Conservation (phyloP, 2,113 vertebrate species). For the Mobula birostris region DNA sequence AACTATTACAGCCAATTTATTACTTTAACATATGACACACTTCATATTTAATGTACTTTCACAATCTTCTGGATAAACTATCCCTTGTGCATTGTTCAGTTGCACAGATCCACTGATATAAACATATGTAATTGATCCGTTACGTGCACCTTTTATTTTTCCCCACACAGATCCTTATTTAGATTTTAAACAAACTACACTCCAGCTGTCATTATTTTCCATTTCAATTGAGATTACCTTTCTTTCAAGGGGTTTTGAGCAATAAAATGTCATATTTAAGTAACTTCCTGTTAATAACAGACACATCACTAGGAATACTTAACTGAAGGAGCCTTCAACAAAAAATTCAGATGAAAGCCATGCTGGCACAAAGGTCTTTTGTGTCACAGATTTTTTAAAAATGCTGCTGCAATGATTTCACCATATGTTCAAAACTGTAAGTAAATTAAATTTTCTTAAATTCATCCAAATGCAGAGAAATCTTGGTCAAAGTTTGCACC, state of each 20-base stretch:
- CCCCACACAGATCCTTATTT: conserved; percentile 14
- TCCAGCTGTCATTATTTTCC: neutral
- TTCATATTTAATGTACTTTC: neutral
- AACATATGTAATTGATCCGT: neutral
- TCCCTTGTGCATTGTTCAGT: neutral
- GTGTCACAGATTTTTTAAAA: neutral
- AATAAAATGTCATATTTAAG: neutral
- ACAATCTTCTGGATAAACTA: neutral
- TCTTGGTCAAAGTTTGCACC: neutral
- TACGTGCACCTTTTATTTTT: neutral
- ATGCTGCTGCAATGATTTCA: neutral
- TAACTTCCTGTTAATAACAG: neutral
- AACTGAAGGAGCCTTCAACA: neutral
- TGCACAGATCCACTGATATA: neutral
- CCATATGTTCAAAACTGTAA: neutral
- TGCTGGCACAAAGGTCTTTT: neutral
- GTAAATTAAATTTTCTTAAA: neutral
- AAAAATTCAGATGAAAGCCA: neutral
- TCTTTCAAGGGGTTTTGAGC: neutral
- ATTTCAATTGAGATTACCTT: neutral
- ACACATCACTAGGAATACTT: no score
- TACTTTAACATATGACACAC: conserved; percentile 15
- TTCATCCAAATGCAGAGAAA: neutral
- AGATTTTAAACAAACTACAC: conserved; percentile 8
- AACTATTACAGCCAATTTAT: neutral